Evolutionary conservation across 2,797 vertebrate genomes (phyloP), one percentile per base, ranked within the genome.

Genomic region (Periparus ater): DNA sequence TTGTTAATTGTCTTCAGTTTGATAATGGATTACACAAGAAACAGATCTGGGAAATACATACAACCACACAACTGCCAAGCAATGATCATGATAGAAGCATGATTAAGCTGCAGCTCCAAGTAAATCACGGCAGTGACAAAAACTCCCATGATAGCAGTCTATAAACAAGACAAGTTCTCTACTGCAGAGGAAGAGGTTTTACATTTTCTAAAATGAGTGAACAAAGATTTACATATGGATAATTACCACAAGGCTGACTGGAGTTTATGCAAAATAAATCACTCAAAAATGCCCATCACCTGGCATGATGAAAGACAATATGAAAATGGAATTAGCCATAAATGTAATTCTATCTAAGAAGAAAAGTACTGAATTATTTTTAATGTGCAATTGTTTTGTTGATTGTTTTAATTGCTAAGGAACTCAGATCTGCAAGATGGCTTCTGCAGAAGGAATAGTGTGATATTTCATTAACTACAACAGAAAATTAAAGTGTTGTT

Each of bases 261-360:
- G 19, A 57, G 10, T 77, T 76, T 88, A 74, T 73, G 63, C 21
- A 89, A 96, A 92, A 94, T 70, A 89, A 84, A 55, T 89, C 38
- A 54, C 60, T 89, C 18, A 86, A 85, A 92, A 76, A 66, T 73
- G 54, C 36, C 26, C 82, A n/a, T 68, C 60, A 62, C 26, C 73
- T 86, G 18, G 44, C n/a, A 34, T 63, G 32, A 92, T 45, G 29
- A 87, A 86, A 89, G 10, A 23, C 22, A 92, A 53, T 29, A 82
- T 13, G 23, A 89, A 91, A 82, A 91, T 21, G 2, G 51, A 93
- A 88, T 92, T 82, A 93, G 65, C 84, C 66, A 78, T 82, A 65
- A 65, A 88, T 62, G 42, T 42, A 88, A 54, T 62, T 76, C 44
- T 78, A 44, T 76, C 42, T 66, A 66, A 72, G n/a, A 81, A 76